Base-by-base conservation (phyloP, 1,140 invertebrate species). In the Orius insidiosus region DNA sequence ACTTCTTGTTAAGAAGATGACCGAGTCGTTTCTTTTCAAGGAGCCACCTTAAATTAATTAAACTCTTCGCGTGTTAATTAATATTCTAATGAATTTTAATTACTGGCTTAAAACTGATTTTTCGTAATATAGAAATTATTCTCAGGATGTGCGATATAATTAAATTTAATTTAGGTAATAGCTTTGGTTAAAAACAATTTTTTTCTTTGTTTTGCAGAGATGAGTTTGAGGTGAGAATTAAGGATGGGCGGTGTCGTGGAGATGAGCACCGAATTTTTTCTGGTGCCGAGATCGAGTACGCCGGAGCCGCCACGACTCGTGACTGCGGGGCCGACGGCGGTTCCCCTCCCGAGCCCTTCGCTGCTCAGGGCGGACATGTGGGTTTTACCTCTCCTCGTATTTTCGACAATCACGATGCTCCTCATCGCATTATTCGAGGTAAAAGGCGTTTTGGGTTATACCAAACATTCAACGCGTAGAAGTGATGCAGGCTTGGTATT, bases 401-500 rank as follows among this genome's bases (percentile, higher is more conserved):
- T 58, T 30, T 58, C 56, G 2, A 46, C 53, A 15, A 48, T 58
- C 31, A 58, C 54, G 44, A 58, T 58, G 56, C 48, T 54, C 11
- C 48, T 58, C 42, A 58, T 58, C 18, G 47, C 53, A 13, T 35
- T 55, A 2, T 58, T 58, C 40, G 56, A 58, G 55, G 56, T 58
- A 42, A 52, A 33, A 6, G 6, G n/a, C n/a, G 35, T 36, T 33
- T 33, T 33, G 32, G 32, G 6, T 33, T 7, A 33, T 33, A 10
- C 35, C 9, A n/a, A 36, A 4, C 35, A 3, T 10, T 15, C 35
- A 36, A n/a, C 9, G 5, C 35, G n/a, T 11, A 36, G 35, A 36
- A 36, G 35, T 15, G 14, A 36, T 3, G 14, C 35, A 9, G 14
- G 14, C 9, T 11, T 11, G 15, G 38, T 40, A 16, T 13, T 40